Percentiles rank a stretch among this genome's conserved stretches.
phyloP scores from a whole-genome alignment of 2,888 invertebrate genomes.

The Xestia ashworthii region DNA sequence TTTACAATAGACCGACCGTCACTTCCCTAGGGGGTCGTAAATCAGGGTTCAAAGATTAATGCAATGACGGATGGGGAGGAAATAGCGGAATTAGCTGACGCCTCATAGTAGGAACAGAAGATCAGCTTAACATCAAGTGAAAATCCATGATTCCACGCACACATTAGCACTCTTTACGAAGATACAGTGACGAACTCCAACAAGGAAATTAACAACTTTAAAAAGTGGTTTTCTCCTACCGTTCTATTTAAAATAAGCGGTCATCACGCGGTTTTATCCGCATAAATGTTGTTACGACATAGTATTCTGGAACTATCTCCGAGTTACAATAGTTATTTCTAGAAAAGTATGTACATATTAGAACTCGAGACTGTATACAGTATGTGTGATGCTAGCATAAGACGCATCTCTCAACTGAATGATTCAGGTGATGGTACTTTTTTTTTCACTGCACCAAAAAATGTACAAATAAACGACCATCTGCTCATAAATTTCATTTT shows the following conservation, averaged over 20 bases:
- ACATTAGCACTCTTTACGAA: background rate
- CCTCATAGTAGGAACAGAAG: conserved; percentile 4
- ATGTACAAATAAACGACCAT: background rate
- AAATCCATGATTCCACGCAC: background rate
- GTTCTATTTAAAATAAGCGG: too few species aligned
- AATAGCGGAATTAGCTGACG: conserved; percentile 1
- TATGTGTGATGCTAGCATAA: background rate
- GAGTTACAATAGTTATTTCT: too few species aligned
- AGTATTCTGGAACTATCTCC: too few species aligned
- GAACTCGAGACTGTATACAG: background rate
- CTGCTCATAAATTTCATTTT: background rate
- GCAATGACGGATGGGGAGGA: conserved; percentile 4
- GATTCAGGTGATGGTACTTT: background rate
- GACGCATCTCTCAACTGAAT: background rate
- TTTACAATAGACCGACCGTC: conserved; percentile 7
- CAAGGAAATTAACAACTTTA: too few species aligned
- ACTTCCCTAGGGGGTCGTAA: background rate
- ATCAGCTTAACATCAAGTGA: background rate
- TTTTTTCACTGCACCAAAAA: background rate
- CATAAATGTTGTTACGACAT: too few species aligned
- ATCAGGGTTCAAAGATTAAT: conserved; percentile 36
- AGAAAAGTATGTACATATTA: too few species aligned
- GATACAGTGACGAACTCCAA: too few species aligned
- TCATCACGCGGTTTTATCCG: too few species aligned
- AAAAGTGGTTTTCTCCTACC: too few species aligned